Evolutionary conservation across 2,888 invertebrate genomes (phyloP).

Genomic region (Eupithecia abbreviata): DNA sequence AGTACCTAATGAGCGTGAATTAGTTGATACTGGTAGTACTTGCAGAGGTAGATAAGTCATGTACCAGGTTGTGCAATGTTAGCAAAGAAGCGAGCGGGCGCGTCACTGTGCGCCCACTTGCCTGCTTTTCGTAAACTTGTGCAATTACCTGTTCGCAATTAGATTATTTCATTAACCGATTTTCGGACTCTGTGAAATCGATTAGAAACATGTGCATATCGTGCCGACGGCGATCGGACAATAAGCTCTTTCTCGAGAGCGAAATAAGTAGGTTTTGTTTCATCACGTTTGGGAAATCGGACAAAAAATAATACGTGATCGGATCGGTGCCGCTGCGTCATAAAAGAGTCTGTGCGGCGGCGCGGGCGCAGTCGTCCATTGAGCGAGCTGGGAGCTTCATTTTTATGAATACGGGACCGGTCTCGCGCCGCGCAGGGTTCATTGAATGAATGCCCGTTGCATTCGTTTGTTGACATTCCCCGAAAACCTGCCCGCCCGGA

Average conservation of each 20-base stretch:
- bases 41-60: slow-evolving; percentile 22
- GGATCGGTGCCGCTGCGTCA: slow-evolving; percentile 54
- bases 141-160: slow-evolving; percentile 64
- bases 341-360: slow-evolving; percentile 54
- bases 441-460: slow-evolving; percentile 77
- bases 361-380: slow-evolving; percentile 64
- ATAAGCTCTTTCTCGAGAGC: slow-evolving; percentile 52
- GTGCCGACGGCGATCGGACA: slow-evolving; percentile 55
- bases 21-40: not conserved
- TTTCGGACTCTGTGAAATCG: slow-evolving; percentile 60
- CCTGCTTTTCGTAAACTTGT: slow-evolving; percentile 67
- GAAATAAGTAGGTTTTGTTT: slow-evolving; percentile 56
- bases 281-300: slow-evolving; percentile 60
- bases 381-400: slow-evolving; percentile 75
- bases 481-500: slow-evolving; percentile 82
- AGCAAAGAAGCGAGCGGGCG: slow-evolving; percentile 36
- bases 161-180: slow-evolving; percentile 55
- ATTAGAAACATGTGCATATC: slow-evolving; percentile 55
- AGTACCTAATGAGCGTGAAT: not conserved
- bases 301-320: slow-evolving; percentile 65
- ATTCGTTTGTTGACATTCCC: slow-evolving; percentile 83
- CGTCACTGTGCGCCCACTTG: slow-evolving; percentile 58
- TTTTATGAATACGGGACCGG: slow-evolving; percentile 81
- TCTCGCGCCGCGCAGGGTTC: slow-evolving; percentile 69
- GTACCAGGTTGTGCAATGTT: slow-evolving; percentile 56